Base-by-base conservation (phyloP, 1,140 invertebrate genomes). In the Aricia agestis region DNA sequence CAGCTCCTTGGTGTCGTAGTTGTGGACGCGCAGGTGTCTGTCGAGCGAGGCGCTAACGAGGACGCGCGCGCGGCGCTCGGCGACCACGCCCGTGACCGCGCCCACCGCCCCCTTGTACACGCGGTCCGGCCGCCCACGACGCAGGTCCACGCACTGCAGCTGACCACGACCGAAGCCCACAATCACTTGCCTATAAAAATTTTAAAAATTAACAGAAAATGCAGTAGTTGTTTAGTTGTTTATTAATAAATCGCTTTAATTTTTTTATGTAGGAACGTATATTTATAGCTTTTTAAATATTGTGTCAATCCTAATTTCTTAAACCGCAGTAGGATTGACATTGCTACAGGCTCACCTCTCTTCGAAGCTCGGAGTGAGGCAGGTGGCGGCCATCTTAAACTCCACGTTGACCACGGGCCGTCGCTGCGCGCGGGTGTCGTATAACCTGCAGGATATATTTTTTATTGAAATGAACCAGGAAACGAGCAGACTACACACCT, bases 31-130 rank as follows among this genome's bases (percentile, higher is more conserved):
- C 0, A 98, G 80, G 89, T 95, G 95, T 66, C 97, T 91, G 84
- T 98, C 97, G 5, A 98, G 88, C 32, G 96, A 95, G 77, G 95
- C 94, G 63, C 95, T 96, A 17, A 95, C 93, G 6, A 98, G 83
- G 57, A 94, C 92, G 9, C 95, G 94, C 17, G 93, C 87, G 0
- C 84, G 92, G 31, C 85, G 87, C 73, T 94, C 94, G 61, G 95
- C 93, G 31, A 93, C 92, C 32, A 92, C 71, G 73, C 88, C 84
- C 66, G 89, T 87, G 76, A 94, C 84, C 80, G 94, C 82, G 69
- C 94, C 90, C 76, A 90, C 79, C 93, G 88, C 92, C 92, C 96
- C 85, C 76, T 93, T 93, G 78, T 91, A 93, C 0, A 92, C 93
- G 65, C 93, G 91, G 76, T 90, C 85, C 0, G 85, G 83, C 36